Evolutionary conservation across 2,888 invertebrate genomes (phyloP), one percentile per base, ranked within the genome.

Genomic region (Drosophila setosimentum): DNA sequence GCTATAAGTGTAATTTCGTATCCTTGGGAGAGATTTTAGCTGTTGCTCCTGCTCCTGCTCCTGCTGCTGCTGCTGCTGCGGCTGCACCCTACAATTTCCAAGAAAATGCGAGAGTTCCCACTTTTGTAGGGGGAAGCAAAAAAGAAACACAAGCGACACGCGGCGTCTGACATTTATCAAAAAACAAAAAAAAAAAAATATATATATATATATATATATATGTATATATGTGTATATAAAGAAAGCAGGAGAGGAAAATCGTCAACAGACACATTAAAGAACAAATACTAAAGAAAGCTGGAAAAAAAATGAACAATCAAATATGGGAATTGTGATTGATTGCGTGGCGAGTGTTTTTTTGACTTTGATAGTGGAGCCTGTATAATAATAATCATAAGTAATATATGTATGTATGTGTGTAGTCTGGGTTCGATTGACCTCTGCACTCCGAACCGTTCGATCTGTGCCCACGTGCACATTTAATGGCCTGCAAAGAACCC

Each of bases 121-220:
- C 72, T 67, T 58, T 73, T 27, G 45, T 54, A 66, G 61, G 58
- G 40, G 68, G 45, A 54, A 68, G n/a, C 27, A 27, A 33, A 68
- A 72, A 69, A 76, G 42, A 75, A 66, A 77, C 37, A 61, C 70
- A 79, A 64, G 58, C 76, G 82, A 77, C 90, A 82, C 87, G 87
- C 87, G 85, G 67, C 87, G 87, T 89, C 80, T 61, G 75, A 90
- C 87, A 90, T 87, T 87, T 88, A 90, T 87, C 87, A 87, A 87
- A 89, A 71, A 73, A 62, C 48, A 68, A 55, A 64, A 60, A 21
- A 40, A 8, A n/a, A n/a, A n/a, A n/a, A n/a, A 37, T 37, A 6
- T 6, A 11, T 13, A 42, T n/a, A 6, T 11, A 11, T 21, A 37
- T 37, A 6, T 6, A 11, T 13, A 42, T n/a, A 6, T 11, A 11